These are phyloP conservation scores for Casuarius casuarius DNA, from an alignment of 2,113 vertebrate genomes.

Conservation along the genomic window DNA sequence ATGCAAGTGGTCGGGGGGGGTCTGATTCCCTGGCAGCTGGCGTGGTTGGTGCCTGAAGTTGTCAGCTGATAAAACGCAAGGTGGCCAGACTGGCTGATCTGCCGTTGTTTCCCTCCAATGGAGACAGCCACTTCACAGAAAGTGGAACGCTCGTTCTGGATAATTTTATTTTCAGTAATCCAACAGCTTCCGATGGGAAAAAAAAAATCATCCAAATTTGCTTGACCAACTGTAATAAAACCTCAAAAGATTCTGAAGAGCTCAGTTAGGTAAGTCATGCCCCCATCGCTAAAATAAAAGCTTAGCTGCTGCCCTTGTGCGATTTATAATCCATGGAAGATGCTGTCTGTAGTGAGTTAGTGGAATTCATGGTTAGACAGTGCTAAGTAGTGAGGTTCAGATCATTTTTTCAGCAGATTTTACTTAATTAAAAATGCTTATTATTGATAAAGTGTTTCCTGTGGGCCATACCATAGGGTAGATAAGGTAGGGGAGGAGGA, in stretches of 20 bases:
- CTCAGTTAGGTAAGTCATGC: conserved; percentile 5
- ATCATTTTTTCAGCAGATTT: not conserved
- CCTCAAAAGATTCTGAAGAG: not conserved
- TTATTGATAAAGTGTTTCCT: not conserved
- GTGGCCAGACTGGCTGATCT: not conserved
- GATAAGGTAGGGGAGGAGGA: not conserved
- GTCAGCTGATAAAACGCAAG: not conserved
- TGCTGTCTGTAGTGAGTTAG: not conserved
- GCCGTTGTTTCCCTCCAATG: not conserved
- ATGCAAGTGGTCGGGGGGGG: not conserved
- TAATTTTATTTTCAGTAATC: conserved; percentile 1
- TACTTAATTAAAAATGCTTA: not conserved
- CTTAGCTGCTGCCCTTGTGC: not conserved
- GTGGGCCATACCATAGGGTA: not conserved
- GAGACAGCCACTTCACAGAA: not conserved
- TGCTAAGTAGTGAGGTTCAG: not conserved
- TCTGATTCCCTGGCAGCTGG: not conserved
- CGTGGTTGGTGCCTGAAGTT: not conserved
- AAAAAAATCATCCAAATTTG: not conserved
- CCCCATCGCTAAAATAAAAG: conserved; percentile 16
- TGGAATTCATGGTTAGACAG: not conserved
- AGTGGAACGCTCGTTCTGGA: not conserved
- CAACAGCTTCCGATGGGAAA: not conserved
- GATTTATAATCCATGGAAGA: not conserved
- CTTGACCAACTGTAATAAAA: not conserved